Evolutionary conservation across 2,797 vertebrate species (phyloP), one percentile per base, ranked within the genome.

Genomic region (Triplophysa yarkandensis): DNA sequence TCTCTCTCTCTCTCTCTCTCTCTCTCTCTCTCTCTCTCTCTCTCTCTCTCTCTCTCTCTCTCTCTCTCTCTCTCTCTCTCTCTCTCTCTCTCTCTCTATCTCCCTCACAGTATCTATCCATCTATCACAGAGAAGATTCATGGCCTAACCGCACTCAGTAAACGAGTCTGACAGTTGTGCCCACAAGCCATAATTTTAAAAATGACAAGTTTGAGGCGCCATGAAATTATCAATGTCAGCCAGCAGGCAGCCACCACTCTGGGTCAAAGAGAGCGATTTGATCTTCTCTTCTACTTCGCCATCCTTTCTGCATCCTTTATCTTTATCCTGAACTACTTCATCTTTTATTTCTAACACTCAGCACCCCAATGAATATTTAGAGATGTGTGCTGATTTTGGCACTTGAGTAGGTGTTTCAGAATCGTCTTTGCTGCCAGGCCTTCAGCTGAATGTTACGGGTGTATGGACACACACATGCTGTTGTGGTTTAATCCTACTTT

Each of bases 221-320:
- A 90, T 92, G 89, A 93, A 93, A 93, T 92, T 85, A 90, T 91
- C 91, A 89, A 84, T 89, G 88, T 88, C 87, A 87, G 90, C 87
- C 92, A 84, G 85, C 86, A 91, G 88, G 86, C 88, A 85, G 83
- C 76, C 74, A 68, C 69, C 83, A 88, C 86, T 83, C 67, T 62
- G 63, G 83, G 88, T 77, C 76, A 85, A 77, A 79, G 77, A 76
- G 58, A 84, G 74, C 55, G 52, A 83, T 86, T 87, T 82, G 13
- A n/a, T 78, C 61, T 83, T 81, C n/a, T 60, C 66, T 75, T 46
- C 11, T 65, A 30, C 71, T 70, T 78, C 63, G 55, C 21, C 70
- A 69, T 82, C 72, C 78, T 34, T 68, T 67, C 61, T 55, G 23
- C 41, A 67, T 41, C 55, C n/a, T 48, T 34, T 63, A 43, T 70